Evolutionary conservation across 2,113 vertebrate species (phyloP).

Genomic region (Mormyrus iriodes): DNA sequence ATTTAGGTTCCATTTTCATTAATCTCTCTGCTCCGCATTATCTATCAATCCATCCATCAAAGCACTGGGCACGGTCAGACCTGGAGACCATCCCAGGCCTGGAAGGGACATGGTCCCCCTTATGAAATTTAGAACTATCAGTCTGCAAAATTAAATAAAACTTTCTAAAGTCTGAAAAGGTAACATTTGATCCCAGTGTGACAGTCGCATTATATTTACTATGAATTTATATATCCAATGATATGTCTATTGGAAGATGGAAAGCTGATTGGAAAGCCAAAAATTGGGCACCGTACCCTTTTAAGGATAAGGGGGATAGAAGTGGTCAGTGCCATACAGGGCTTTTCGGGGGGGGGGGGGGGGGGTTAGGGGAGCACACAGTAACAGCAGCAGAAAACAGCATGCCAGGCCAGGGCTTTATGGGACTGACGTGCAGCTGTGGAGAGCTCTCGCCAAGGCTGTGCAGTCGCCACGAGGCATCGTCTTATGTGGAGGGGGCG

Average conservation of each 20-base stretch:
- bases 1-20: neutral
- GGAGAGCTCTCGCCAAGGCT: neutral
- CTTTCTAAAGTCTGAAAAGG: neutral
- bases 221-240: neutral
- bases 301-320: neutral
- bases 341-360: neutral
- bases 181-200: neutral
- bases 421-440: neutral
- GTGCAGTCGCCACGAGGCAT: neutral
- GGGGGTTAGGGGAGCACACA: no score
- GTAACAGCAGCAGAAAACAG: neutral
- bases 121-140: neutral
- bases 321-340: neutral
- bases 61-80: neutral
- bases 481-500: neutral
- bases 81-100: neutral
- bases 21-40: neutral
- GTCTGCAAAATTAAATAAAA: neutral
- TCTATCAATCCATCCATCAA: neutral
- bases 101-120: neutral
- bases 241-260: neutral
- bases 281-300: neutral
- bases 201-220: neutral
- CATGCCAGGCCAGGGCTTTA: neutral
- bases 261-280: neutral